Evolutionary conservation across 1,140 invertebrate species (phyloP), one percentile per base, ranked within the genome.

Genomic region (Tribolium madens): DNA sequence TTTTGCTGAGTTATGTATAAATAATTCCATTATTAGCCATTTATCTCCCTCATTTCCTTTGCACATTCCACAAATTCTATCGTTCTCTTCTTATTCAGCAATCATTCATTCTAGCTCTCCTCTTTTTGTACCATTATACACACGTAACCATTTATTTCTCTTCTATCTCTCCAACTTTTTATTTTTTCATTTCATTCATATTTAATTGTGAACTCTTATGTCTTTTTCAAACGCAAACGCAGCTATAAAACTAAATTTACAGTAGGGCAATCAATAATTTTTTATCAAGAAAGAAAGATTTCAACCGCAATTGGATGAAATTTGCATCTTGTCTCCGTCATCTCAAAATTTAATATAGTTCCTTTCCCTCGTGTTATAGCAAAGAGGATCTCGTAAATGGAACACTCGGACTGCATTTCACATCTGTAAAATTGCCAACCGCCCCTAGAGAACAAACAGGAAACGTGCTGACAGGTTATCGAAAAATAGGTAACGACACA

Each of bases 401-500:
- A 57, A 21, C 52, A 57, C 52, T 57, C 52, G 52, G 52, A 57
- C 18, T 57, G 52, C 52, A 57, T 57, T 57, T 57, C 52, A 57
- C 52, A 57, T 57, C 52, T 26, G 52, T 26, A 57, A 18, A 57
- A 57, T 17, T 33, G 57, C 18, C 57, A 33, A 64, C 57, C 21
- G 26, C 10, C 26, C 57, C 57, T 33, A 36, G 57, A 64, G 26
- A 33, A 64, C 21, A 64, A 64, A 64, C 57, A 64, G 57, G 57
- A 64, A 64, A 64, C 57, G 57, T 64, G 57, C 57, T 33, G 57
- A 64, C 57, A 64, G 26, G 21, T 64, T 64, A 64, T 64, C 57
- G 57, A 64, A 64, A 33, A 64, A 64, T 33, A 64, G 57, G 13
- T 64, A 14, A 64, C 26, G 57, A 64, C 17, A 64, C 17, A 64